Conservation (phyloP, 2,888 invertebrate genomes). For the Polyommatus icarus region DNA sequence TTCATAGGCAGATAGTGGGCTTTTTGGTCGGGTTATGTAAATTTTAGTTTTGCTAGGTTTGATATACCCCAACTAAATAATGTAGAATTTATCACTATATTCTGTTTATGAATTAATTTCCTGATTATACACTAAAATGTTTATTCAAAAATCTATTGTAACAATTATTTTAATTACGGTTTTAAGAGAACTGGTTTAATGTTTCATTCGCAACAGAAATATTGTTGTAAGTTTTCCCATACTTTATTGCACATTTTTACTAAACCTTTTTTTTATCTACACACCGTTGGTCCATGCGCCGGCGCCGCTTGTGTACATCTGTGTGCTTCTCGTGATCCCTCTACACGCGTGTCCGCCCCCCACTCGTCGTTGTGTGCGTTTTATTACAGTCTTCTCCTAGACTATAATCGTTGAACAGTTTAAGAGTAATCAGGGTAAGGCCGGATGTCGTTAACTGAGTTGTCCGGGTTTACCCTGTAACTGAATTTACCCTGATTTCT, state of each 20-base stretch:
- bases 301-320: conserved; percentile 48
- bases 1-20: no score
- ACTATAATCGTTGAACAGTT: neutral
- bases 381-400: neutral
- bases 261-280: neutral
- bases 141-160: no score
- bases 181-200: no score
- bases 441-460: neutral
- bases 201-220: neutral
- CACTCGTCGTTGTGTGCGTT: conserved; percentile 24
- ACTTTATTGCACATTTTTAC: neutral
- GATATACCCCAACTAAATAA: no score
- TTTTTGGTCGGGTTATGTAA: no score
- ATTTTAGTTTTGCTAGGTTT: no score
- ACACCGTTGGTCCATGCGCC: conserved; percentile 39
- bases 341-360: conserved; percentile 40
- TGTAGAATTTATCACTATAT: no score
- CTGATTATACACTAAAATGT: no score
- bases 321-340: conserved; percentile 49
- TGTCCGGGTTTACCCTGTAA: no score
- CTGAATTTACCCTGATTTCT: no score
- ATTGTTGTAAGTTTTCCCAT: conserved; percentile 9
- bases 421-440: neutral
- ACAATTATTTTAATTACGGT: no score
- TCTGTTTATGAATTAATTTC: no score